Percentiles rank a stretch among this genome's conserved stretches.
Conservation (phyloP, 1,140 invertebrate genomes). For the Anadara kagoshimensis region DNA sequence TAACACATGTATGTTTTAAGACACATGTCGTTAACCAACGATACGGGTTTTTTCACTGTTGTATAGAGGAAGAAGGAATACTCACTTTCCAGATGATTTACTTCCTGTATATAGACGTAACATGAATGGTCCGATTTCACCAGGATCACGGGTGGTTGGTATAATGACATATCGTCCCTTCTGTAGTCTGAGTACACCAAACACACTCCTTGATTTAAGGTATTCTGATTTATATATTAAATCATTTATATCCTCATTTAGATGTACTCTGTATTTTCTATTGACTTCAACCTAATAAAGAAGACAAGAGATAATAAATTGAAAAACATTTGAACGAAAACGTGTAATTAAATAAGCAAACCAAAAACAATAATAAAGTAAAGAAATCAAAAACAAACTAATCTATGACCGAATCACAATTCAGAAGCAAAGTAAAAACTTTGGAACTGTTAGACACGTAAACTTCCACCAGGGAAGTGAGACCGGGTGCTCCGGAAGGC, state of each 20-base stretch:
- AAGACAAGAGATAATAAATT: neutral
- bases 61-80: neutral
- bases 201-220: conserved; percentile 75
- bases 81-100: conserved; percentile 51
- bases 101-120: conserved; percentile 76
- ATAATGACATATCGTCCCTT: conserved; percentile 79
- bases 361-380: neutral
- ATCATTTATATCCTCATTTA: conserved; percentile 70
- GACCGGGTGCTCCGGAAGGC: too few relatives aligned
- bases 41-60: too few relatives aligned
- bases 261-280: conserved; percentile 76
- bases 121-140: conserved; percentile 77
- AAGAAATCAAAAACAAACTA: too few relatives aligned
- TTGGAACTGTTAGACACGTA: too few relatives aligned
- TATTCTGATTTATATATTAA: conserved; percentile 75
- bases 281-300: conserved; percentile 78
- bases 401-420: too few relatives aligned
- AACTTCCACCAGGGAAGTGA: too few relatives aligned
- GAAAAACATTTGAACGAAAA: neutral
- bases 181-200: conserved; percentile 66
- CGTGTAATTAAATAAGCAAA: neutral
- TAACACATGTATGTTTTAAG: too few relatives aligned
- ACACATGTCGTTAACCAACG: too few relatives aligned
- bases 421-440: too few relatives aligned
- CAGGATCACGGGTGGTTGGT: conserved; percentile 78